Base-by-base conservation (phyloP, 2,113 vertebrate species). In the Girardinichthys multiradiatus region DNA sequence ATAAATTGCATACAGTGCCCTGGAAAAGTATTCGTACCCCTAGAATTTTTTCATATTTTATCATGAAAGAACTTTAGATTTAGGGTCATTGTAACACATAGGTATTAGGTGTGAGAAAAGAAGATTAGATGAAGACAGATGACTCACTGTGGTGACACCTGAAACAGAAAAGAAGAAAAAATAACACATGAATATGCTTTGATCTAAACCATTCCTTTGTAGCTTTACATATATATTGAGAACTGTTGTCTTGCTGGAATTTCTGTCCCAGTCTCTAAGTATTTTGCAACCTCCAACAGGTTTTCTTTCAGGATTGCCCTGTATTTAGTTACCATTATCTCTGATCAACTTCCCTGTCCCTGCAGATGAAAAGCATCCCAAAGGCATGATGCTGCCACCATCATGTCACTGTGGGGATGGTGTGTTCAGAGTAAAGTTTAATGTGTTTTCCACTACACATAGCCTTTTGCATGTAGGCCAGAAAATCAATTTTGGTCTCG, bases 1-100 rank as follows among this genome's bases (percentile, higher is more conserved):
- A 77, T 85, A 87, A 83, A 86, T 83, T 74, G 87, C 86, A 75
- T 39, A 54, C 48, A 54, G 48, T 54, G 8, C 48, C 48, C 48
- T 54, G 24, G 7, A 24, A 54, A 54, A 24, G 48, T 54, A 54
- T 7, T 54, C 21, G n/a, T n/a, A 54, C 24, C 19, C 42, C 1
- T 1, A 24, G 21, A n/a, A 54, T 7, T 10, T 24, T 51, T 9
- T 24, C 1, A 51, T 2, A 51, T 51, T 51, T 51, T 24, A 7
- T 24, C 21, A 51, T 51, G 48, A 51, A 9, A n/a, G 5, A 54
- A 2, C 17, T 19, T 45, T 5, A 4, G 3, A 45, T 24, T 24
- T 7, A n/a, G 21, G 48, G 48, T 21, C 24, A 54, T 24, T 54
- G 5, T n/a, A 54, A 54, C 24, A 9, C 24, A 11, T n/a, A n/a